Evolutionary conservation across 2,113 vertebrate species (phyloP).

Genomic region (Ochotona curzoniae): DNA sequence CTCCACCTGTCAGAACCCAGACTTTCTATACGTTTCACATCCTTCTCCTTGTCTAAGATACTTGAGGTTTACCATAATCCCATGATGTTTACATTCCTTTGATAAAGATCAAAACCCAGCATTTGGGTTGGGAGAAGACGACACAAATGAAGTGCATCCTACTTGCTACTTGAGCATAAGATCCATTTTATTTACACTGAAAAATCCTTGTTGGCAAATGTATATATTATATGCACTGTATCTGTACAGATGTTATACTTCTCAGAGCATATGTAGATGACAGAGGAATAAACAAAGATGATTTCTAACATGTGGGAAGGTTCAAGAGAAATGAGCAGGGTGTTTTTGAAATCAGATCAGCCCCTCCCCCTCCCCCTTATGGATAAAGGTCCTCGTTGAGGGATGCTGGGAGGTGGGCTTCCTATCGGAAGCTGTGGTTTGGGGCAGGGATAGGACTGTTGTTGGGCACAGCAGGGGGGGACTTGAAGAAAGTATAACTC

Average conservation of each 20-base stretch:
- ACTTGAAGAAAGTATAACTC: not conserved
- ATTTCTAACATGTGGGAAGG: not conserved
- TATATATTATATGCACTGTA: not conserved
- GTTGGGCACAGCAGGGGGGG: not conserved
- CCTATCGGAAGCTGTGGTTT: not conserved
- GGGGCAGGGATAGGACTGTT: not conserved
- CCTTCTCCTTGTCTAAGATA: not conserved
- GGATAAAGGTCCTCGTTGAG: not conserved
- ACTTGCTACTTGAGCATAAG: not conserved
- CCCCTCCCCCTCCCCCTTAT: too few relatives aligned
- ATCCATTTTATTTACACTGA: not conserved
- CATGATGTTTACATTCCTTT: not conserved
- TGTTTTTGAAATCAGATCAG: too few relatives aligned
- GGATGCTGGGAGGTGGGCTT: not conserved
- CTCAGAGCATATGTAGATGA: not conserved
- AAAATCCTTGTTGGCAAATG: not conserved
- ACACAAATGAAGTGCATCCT: not conserved
- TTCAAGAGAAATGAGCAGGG: not conserved
- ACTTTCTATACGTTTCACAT: not conserved
- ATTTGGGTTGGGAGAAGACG: not conserved
- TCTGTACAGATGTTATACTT: not conserved
- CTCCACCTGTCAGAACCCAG: not conserved
- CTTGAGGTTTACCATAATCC: not conserved
- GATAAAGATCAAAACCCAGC: not conserved
- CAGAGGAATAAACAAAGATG: slow-evolving; percentile 30